phyloP scores from a whole-genome alignment of 2,113 vertebrate species.

The Cairina moschata region DNA sequence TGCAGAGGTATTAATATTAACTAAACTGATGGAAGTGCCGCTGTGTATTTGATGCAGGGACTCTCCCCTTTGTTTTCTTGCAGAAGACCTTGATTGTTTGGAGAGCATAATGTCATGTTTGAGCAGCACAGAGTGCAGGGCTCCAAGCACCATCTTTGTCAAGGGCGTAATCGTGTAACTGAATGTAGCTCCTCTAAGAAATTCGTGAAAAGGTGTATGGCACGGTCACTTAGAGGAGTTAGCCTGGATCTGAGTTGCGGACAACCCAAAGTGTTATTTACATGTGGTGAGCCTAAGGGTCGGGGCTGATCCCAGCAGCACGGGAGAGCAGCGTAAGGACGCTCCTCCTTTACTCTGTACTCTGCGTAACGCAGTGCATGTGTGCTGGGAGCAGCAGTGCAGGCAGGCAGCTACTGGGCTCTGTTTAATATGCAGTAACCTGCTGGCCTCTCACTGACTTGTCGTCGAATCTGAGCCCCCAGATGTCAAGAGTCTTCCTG shows the following conservation, averaged over 20 bases:
- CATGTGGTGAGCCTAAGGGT: background rate
- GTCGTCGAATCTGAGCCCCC: background rate
- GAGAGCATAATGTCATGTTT: background rate
- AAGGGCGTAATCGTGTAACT: background rate
- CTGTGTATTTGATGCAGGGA: background rate
- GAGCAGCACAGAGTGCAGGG: background rate
- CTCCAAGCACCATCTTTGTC: background rate
- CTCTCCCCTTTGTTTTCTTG: background rate
- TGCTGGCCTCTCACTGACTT: background rate
- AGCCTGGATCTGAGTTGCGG: background rate
- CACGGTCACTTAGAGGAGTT: background rate
- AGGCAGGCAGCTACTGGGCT: rapidly evolving
- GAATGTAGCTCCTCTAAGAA: background rate
- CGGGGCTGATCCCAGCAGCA: background rate
- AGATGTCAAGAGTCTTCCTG: background rate
- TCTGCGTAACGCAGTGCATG: rapidly evolving
- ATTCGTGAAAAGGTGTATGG: background rate
- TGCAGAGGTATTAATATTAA: background rate
- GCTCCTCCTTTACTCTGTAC: background rate
- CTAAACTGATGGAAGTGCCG: background rate
- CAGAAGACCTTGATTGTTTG: background rate
- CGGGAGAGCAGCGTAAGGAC: background rate
- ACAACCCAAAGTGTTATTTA: background rate
- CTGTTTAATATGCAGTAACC: rapidly evolving
- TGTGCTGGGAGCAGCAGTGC: rapidly evolving